Evolutionary conservation across 2,888 invertebrate genomes (phyloP).

Genomic region (Leptura quadrifasciata): DNA sequence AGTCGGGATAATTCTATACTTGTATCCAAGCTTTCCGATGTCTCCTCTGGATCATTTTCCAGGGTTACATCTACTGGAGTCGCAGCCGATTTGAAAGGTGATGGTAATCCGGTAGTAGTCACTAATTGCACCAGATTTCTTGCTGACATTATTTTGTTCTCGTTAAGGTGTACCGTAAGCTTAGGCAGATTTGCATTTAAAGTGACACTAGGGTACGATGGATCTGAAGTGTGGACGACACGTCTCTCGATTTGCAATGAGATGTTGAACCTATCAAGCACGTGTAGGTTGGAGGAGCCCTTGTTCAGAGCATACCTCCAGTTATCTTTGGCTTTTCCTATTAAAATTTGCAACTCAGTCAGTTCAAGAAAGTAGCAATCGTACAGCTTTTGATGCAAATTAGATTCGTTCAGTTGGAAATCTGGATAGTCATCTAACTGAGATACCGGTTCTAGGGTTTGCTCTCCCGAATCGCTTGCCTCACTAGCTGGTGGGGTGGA

Average conservation of each 20-base stretch:
- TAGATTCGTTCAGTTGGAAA: slow-evolving; percentile 75
- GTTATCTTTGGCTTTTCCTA: slow-evolving; percentile 91
- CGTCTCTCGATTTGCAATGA: slow-evolving; percentile 85
- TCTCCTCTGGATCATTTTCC: slow-evolving; percentile 69
- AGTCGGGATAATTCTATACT: slow-evolving; percentile 78
- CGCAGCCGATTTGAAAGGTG: slow-evolving; percentile 71
- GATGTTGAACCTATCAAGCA: slow-evolving; percentile 80
- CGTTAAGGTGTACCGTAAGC: slow-evolving; percentile 92
- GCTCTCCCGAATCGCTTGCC: slow-evolving; percentile 78
- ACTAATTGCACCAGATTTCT: slow-evolving; percentile 76
- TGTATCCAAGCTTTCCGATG: slow-evolving; percentile 74
- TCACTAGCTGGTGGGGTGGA: slow-evolving; percentile 90
- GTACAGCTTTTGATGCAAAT: slow-evolving; percentile 82
- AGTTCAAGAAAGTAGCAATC: slow-evolving; percentile 88
- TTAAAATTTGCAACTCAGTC: slow-evolving; percentile 89
- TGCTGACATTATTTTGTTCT: slow-evolving; percentile 87
- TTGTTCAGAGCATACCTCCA: slow-evolving; percentile 92
- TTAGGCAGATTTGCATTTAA: slow-evolving; percentile 91
- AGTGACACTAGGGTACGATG: slow-evolving; percentile 89
- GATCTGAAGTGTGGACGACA: slow-evolving; percentile 88
- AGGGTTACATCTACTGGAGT: slow-evolving; percentile 58
- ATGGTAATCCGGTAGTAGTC: slow-evolving; percentile 71
- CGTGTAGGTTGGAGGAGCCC: slow-evolving; percentile 87
- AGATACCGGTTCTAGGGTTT: slow-evolving; percentile 68
- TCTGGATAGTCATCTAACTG: slow-evolving; percentile 61